These are phyloP conservation scores for Apogon hyalosoma DNA, from an alignment of 2,797 vertebrate species.

Conservation along the genomic window DNA sequence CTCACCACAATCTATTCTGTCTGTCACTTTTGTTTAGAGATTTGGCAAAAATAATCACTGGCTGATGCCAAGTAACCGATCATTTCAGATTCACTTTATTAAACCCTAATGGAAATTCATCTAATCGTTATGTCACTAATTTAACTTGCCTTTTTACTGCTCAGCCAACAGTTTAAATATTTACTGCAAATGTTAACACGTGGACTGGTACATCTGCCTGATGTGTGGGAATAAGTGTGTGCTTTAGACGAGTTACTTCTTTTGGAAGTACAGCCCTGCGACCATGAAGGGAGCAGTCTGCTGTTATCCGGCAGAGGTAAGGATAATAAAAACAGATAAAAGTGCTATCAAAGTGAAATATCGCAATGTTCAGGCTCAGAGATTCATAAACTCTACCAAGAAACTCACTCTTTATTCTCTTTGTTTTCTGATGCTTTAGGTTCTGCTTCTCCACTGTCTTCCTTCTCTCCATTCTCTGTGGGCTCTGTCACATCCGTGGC, in stretches of 20 bases:
- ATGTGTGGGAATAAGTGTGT: constrained; percentile 21
- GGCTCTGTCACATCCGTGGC: constrained; percentile 29
- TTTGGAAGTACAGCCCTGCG: constrained; percentile 60
- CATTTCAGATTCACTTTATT: too few relatives aligned
- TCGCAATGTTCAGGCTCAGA: constrained; percentile 61
- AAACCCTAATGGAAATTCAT: too few relatives aligned
- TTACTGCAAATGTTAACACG: constrained; percentile 16
- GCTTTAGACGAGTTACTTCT: constrained; percentile 53
- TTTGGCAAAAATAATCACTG: too few relatives aligned
- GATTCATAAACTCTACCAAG: constrained; percentile 37
- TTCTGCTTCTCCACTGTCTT: constrained; percentile 63
- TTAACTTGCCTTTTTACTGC: too few relatives aligned
- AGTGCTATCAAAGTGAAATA: constrained; percentile 82
- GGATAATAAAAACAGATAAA: constrained; percentile 75
- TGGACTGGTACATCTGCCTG: constrained; percentile 28
- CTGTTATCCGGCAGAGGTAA: constrained; percentile 73
- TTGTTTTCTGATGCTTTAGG: constrained; percentile 52
- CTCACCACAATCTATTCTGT: too few relatives aligned
- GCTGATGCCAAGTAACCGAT: too few relatives aligned
- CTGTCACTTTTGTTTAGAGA: too few relatives aligned
- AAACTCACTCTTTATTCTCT: constrained; percentile 81
- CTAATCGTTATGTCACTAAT: too few relatives aligned
- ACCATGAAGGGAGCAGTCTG: constrained; percentile 45
- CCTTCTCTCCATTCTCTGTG: constrained; percentile 77
- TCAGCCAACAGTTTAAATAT: too few relatives aligned